Conservation (phyloP, 30 jellyfish, hydroid and myxozoan species). For the Hydra vulgaris region DNA sequence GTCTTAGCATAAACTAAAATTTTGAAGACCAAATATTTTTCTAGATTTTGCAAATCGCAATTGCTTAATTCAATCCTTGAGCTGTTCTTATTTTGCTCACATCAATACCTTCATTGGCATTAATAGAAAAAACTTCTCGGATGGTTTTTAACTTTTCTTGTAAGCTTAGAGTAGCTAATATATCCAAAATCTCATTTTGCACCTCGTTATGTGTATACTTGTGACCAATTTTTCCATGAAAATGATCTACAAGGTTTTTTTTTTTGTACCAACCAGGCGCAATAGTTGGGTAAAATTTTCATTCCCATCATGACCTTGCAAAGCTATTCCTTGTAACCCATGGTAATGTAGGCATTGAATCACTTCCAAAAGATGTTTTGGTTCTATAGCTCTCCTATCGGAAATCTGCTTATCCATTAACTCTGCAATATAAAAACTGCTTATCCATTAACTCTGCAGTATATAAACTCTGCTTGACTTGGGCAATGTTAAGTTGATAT, state of each 20-base stretch:
- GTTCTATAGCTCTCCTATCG: not conserved
- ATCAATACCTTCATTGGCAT: not conserved
- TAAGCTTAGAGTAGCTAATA: not conserved
- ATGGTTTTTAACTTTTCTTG: not conserved
- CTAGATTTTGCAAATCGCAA: too few relatives aligned
- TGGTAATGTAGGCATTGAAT: not conserved
- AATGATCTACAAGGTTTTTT: not conserved
- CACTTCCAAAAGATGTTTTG: not conserved
- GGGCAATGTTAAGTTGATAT: not conserved
- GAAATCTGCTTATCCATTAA: not conserved
- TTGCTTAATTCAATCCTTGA: too few relatives aligned
- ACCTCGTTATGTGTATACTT: not conserved
- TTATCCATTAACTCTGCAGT: not conserved
- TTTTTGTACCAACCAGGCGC: not conserved
- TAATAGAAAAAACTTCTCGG: not conserved
- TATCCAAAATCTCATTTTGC: not conserved
- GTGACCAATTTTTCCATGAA: not conserved
- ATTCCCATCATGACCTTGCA: not conserved
- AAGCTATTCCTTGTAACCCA: not conserved
- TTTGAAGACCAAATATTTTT: too few relatives aligned
- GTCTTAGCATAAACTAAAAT: too few relatives aligned
- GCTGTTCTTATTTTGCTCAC: not conserved
- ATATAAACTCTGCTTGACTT: not conserved
- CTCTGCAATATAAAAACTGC: not conserved
- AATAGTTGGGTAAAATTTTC: not conserved